Evolutionary conservation across 1,140 invertebrate species (phyloP), one percentile per base, ranked within the genome.

Genomic region (Yoshiicerus persimilis): DNA sequence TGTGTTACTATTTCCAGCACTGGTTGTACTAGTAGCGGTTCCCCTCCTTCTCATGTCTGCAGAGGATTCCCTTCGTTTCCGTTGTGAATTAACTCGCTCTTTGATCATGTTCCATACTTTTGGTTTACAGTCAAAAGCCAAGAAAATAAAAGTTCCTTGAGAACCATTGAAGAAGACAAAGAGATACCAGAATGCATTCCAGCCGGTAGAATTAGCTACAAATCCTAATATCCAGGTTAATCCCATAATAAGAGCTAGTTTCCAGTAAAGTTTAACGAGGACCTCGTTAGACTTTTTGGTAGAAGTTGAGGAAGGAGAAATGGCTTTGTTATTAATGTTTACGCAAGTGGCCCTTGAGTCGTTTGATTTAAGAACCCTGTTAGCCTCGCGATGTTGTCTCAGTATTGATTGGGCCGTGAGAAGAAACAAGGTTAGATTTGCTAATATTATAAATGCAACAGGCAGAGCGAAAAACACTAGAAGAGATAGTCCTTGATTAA

Each of bases 201-300:
- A 83, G 2, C 84, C 62, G 25, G 90, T 39, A 16, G 92, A 84
- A 9, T 92, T 91, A 13, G 93, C 92, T 0, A 93, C 27, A 56
- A 93, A 92, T 1, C 93, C 93, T 27, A 93, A 92, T 23, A 92
- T 91, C 94, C 94, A 94, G 0, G 93, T 93, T 11, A 94, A 75
- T 1, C 93, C 93, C 92, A 94, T 93, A 13, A 94, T 92, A 0
- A 92, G 88, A 8, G 92, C 92, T 2, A 94, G 90, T 86, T 94
- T 94, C 11, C 93, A 88, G 91, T 94, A 94, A 6, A 94, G 89
- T 47, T 92, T 91, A n/a, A 93, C 91, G 5, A 92, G 91, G 8
- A 91, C 88, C 41, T 91, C 84, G 62, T 92, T 92, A 47, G 38
- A 88, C 23, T 80, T 86, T 32, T 38, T 89, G 13, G 89, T 66